Evolutionary conservation across 2,113 vertebrate genomes (phyloP), one percentile per base, ranked within the genome.

Genomic region (Lepus timidus): DNA sequence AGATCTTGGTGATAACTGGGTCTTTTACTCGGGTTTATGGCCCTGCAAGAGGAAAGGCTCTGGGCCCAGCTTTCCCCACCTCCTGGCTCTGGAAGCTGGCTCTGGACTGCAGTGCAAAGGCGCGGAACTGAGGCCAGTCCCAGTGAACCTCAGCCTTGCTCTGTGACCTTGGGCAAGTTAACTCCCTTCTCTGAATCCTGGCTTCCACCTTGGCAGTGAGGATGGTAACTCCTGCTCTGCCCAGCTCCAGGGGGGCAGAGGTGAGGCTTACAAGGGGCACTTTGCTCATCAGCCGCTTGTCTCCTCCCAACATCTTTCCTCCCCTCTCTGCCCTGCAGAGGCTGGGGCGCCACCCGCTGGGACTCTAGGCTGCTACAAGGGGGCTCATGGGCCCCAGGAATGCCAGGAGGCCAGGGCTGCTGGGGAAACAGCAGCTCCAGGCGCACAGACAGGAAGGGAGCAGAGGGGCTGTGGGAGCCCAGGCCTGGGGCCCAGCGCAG

Each of bases 1-100:
- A 98, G 97, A 98, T 98, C 90, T 67, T 75, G 73, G 90, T 71
- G 97, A 97, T 97, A 98, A 92, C 81, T 86, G 86, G 73, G 94
- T 88, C 96, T 96, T 87, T 70, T 87, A 96, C 88, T 70, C 68
- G 67, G 61, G 88, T 93, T 97, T 96, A 97, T 95, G 92, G 76
- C 58, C 36, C 62, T 91, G 84, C 73, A 64, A 88, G 86, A 92
- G 80, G 93, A 85, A 80, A 81, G 33, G 25, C 62, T 83, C 92
- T 61, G 71, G 88, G 67, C 64, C 86, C n/a, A n/a, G 89, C 81
- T 83, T 90, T 82, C 14, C 55, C n/a, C 39, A 70, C 64, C 3
- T 12, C 22, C 7, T 51, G 33, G 10, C 39, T 13, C 52, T 2
- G 12, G 65, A 88, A 62, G 20, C 20, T 51, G 29, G 62, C 82